Percentiles rank a stretch among this genome's conserved stretches.
Conservation (phyloP, 2,888 invertebrate species). For the Parelbella ahira region DNA sequence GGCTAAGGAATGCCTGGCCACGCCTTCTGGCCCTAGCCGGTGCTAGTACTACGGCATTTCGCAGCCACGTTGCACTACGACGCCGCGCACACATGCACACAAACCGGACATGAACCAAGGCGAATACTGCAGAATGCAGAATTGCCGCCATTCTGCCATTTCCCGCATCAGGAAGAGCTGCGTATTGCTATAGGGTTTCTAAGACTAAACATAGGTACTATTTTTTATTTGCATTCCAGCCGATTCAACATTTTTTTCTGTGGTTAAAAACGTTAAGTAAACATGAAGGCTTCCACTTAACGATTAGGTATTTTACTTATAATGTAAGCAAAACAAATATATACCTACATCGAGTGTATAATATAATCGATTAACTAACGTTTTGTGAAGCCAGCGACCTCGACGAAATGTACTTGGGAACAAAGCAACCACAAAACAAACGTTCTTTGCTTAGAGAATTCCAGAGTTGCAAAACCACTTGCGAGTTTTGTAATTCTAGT, state of each 20-base stretch:
- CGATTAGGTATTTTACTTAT: too few relatives aligned
- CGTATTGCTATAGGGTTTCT: neutral
- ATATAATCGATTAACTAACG: slow-evolving; percentile 64
- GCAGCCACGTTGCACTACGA: slow-evolving; percentile 47
- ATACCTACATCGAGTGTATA: too few relatives aligned
- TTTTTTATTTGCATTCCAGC: too few relatives aligned
- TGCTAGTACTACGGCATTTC: slow-evolving; percentile 44
- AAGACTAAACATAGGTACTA: too few relatives aligned
- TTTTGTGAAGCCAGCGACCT: slow-evolving; percentile 66
- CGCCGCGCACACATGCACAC: slow-evolving; percentile 24
- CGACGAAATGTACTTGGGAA: slow-evolving; percentile 63
- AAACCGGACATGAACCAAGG: slow-evolving; percentile 21
- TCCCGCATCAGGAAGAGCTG: slow-evolving; percentile 21
- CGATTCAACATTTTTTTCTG: too few relatives aligned
- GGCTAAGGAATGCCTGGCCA: slow-evolving; percentile 54
- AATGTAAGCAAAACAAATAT: slow-evolving; percentile 30
- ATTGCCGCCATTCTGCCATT: slow-evolving; percentile 51
- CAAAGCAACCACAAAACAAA: slow-evolving; percentile 51
- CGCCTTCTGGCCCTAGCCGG: slow-evolving; percentile 48
- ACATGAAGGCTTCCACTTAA: too few relatives aligned
- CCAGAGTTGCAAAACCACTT: slow-evolving; percentile 28
- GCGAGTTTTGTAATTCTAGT: slow-evolving; percentile 20
- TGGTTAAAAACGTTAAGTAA: too few relatives aligned
- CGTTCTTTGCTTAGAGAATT: slow-evolving; percentile 30
- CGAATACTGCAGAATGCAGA: slow-evolving; percentile 39